Evolutionary conservation across 2,113 vertebrate genomes (phyloP), one percentile per base, ranked within the genome.

Genomic region (Connochaetes taurinus): DNA sequence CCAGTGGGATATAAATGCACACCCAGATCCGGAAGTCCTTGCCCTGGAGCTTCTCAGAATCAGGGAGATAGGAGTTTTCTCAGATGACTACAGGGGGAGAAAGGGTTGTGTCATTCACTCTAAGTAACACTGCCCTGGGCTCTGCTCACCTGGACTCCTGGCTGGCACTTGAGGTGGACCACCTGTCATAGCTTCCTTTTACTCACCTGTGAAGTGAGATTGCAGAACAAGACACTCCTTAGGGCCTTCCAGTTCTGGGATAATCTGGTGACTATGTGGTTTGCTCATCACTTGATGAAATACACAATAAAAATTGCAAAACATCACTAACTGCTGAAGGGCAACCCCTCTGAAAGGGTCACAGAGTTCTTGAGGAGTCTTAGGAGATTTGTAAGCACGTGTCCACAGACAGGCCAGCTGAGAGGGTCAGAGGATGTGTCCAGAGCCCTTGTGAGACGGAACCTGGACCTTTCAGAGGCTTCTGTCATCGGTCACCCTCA

Each of bases 271-370:
- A 52, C 84, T 74, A 3, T 80, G 96, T 87, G 89, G 15, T 85
- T 95, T 47, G 12, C 25, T 76, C 64, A 81, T 76, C 36, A 16
- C n/a, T 76, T 58, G 31, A 53, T 53, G 52, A 27, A 36, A 33
- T 23, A 2, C 6, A 23, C 27, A 52, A 47, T 36, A 58, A 23
- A 53, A 33, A 33, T 40, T 50, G 45, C 78, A 47, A 57, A 95
- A 87, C 67, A 12, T 87, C 87, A 78, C 16, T 82, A 36, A 86
- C 67, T 94, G 60, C 71, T 57, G 74, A 91, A 93, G 78, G 43
- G 13, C 52, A 57, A 60, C 86, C 88, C 58, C 19, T 47, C 52
- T 23, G 47, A 86, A 87, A 88, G 62, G 6, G 21, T 6, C 71
- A 25, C 0, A 4, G 2, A 11, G 83, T 55, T 89, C 87, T 55